Evolutionary conservation across 1,140 invertebrate species (phyloP), one percentile per base, ranked within the genome.

Genomic region (Probaryconus sp.): DNA sequence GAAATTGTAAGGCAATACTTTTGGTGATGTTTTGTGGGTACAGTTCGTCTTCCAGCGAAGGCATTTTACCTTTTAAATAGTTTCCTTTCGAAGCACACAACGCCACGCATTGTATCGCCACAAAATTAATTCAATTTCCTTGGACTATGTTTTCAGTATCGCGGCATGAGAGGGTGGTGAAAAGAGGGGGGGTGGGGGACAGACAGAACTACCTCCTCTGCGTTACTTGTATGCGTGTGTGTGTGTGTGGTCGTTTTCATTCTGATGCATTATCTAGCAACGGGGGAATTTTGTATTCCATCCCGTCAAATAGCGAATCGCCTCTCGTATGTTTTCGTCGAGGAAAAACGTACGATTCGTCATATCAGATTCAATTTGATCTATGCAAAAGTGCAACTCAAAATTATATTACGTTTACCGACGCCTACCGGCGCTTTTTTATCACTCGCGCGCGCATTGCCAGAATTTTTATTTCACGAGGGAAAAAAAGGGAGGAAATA

Each of bases 111-210:
- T 56, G 55, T 43, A 70, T 56, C 40, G 30, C 42, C 51, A 24
- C 43, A 58, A 64, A 64, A 63, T 71, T 64, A 71, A 58, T 65
- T 72, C 53, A 65, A 72, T 60, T 72, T 60, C 37, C 45, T 43
- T 13, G 26, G 42, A 64, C 42, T 58, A 20, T 64, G 58, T 64
- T 64, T 28, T 42, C n/a, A n/a, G n/a, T n/a, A n/a, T n/a, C n/a
- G n/a, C n/a, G n/a, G n/a, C n/a, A n/a, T n/a, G n/a, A n/a, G n/a
- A n/a, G 13, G 24, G 13, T 5, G 28, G 28, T 2, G 9, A n/a
- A n/a, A 30, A 9, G 28, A 30, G 28, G 10, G 2, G 28, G 28
- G 9, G 40, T 28, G 43, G n/a, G n/a, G n/a, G n/a, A n/a, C n/a
- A n/a, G n/a, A n/a, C n/a, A 2, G 10, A 30, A 30, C 24, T 5